Base-by-base conservation (phyloP, 2,888 invertebrate genomes). In the Diaphora mendica region DNA sequence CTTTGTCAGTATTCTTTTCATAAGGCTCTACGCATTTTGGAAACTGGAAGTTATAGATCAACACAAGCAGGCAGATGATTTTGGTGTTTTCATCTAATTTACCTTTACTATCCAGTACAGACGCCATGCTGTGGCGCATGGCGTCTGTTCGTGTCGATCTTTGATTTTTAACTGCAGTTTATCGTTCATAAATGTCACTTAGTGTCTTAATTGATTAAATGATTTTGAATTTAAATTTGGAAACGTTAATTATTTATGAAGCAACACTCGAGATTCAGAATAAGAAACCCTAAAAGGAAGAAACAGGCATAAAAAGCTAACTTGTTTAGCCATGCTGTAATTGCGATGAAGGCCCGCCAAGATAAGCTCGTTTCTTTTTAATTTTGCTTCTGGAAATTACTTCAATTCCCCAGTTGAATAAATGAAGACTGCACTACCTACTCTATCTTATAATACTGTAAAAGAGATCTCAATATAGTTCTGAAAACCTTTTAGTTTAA, bases 341-440 rank as follows among this genome's bases (percentile, higher is more conserved):
- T 92, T 91, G 90, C 89, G 87, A 82, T 81, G 87, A 90, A 90
- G 88, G 88, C 86, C 85, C 82, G 87, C 89, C 87, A 88, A 91
- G 91, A 92, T 92, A 93, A 93, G 90, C 91, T 91, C 89, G 89
- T 91, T 92, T 88, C 89, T 91, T 93, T 93, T 93, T 92, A 93
- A 93, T 93, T 92, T 91, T 92, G 88, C 87, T 86, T 87, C 90
- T 91, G 89, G 87, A 91, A 92, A 93, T 94, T 92, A 91, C 91
- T 91, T 89, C 89, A 90, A 92, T 91, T 91, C 89, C 91, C 89
- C 84, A 86, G 88, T 87, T 91, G 90, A 91, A 92, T 93, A 94
- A 92, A 92, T 90, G 90, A 91, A 88, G 86, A 89, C 86, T 88
- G 90, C 83, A 90, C 88, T 83, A 89, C 85, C 83, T 86, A 81